A percentile compares a stretch with the other conserved stretches of the same genome.
Evolutionary conservation across 2,888 invertebrate species (phyloP).

Genomic region (Ctenicera cuprea): DNA sequence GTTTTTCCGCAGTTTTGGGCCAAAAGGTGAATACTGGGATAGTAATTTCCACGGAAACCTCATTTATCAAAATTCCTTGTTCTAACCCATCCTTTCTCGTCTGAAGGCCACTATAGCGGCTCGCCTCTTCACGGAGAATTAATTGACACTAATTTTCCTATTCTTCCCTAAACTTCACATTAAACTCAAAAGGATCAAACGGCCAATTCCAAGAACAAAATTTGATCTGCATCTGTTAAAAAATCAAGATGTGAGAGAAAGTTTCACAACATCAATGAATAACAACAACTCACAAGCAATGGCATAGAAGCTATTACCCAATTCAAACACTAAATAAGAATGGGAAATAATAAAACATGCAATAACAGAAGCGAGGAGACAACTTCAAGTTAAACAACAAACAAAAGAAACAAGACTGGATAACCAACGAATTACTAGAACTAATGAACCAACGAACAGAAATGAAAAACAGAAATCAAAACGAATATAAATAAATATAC

Average conservation of each 20-base stretch:
- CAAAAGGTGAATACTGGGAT: too few species aligned
- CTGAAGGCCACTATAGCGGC: too few species aligned
- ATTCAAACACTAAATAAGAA: neutral
- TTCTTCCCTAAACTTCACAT: neutral
- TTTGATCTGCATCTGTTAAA: neutral
- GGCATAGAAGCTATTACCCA: neutral
- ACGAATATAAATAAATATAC: neutral
- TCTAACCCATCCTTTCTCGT: too few species aligned
- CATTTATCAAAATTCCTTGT: too few species aligned
- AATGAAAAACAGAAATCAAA: neutral
- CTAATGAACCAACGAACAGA: too few species aligned
- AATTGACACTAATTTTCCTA: too few species aligned
- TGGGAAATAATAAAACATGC: neutral
- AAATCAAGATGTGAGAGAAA: neutral
- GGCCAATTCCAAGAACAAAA: neutral
- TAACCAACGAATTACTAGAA: too few species aligned
- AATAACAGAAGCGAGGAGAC: neutral
- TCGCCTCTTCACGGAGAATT: too few species aligned
- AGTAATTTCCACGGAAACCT: too few species aligned
- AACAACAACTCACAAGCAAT: neutral
- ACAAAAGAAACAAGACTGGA: neutral
- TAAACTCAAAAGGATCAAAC: neutral
- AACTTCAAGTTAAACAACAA: neutral
- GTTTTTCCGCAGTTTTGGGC: too few species aligned
- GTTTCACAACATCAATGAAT: neutral